phyloP scores from a whole-genome alignment of 1,140 invertebrate genomes.

The Apis cerana region DNA sequence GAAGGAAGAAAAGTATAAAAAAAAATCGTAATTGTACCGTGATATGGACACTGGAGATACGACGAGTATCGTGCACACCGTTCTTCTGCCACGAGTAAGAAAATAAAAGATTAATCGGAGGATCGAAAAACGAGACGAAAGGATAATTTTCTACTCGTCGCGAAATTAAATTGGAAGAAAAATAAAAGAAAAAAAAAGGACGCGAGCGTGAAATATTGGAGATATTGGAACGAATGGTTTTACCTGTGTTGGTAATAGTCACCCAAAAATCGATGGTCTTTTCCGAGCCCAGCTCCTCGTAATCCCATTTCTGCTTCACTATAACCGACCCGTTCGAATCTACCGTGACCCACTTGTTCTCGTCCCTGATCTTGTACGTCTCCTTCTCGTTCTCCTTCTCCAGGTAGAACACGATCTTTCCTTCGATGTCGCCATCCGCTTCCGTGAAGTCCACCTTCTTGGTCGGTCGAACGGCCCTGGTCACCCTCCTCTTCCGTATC shows the following conservation, averaged over 20 bases:
- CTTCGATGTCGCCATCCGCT: slow-evolving; percentile 93
- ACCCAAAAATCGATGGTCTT: slow-evolving; percentile 99
- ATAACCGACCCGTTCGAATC: slow-evolving; percentile 94
- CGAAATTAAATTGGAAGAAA: not conserved
- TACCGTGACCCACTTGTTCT: slow-evolving; percentile 96
- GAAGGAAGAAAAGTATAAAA: not conserved
- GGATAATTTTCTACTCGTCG: too few species aligned
- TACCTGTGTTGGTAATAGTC: slow-evolving; percentile 93
- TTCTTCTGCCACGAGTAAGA: slow-evolving; percentile 51
- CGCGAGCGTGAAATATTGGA: not conserved
- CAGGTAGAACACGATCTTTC: slow-evolving; percentile 92
- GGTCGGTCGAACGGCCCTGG: slow-evolving; percentile 93
- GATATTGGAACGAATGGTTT: slow-evolving; percentile 65
- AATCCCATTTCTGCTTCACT: slow-evolving; percentile 98
- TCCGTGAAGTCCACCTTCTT: slow-evolving; percentile 96
- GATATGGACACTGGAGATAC: slow-evolving; percentile 62
- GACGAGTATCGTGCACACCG: slow-evolving; percentile 63
- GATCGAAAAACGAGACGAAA: not conserved
- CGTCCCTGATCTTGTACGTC: slow-evolving; percentile 95
- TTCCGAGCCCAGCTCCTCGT: slow-evolving; percentile 96
- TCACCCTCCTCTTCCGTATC: slow-evolving; percentile 90
- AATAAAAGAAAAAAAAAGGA: not conserved
- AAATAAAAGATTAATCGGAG: slow-evolving; percentile 56
- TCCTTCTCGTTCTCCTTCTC: slow-evolving; percentile 96
- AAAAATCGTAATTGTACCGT: slow-evolving; percentile 66